Conservation (phyloP, 23 tunicate species). For the Corella eumyota region DNA sequence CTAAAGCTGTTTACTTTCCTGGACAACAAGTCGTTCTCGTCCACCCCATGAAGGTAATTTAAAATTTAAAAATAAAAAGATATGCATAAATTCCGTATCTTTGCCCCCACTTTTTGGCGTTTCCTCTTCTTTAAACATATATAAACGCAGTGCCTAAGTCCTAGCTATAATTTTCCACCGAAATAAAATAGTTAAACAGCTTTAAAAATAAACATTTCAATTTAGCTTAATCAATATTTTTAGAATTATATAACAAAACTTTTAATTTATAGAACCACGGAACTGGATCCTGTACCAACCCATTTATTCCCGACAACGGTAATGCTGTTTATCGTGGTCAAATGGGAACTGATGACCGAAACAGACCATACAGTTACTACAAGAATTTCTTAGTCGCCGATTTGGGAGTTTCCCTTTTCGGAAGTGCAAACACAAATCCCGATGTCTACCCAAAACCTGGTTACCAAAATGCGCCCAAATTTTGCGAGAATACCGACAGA, state of each 20-base stretch:
- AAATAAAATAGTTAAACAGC: too few species aligned
- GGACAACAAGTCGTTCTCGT: slow-evolving; percentile 95
- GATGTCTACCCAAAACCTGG: slow-evolving; percentile 69
- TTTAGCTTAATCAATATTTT: too few species aligned
- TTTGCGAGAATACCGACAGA: slow-evolving; percentile 71
- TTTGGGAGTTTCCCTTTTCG: slow-evolving; percentile 53
- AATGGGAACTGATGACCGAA: not conserved
- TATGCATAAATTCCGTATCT: too few species aligned
- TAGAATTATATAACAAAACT: too few species aligned
- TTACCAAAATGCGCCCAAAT: slow-evolving; percentile 64
- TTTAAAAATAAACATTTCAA: too few species aligned
- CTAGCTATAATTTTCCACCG: too few species aligned
- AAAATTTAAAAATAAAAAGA: not conserved
- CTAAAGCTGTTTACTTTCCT: slow-evolving; percentile 63
- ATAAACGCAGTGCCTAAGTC: too few species aligned
- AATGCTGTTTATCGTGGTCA: slow-evolving; percentile 39
- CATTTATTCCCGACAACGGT: slow-evolving; percentile 69
- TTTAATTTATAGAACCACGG: slow-evolving; percentile 78
- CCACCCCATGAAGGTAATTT: slow-evolving; percentile 93
- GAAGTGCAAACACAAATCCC: slow-evolving; percentile 10
- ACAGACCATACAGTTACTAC: not conserved
- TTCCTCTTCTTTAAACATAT: too few species aligned
- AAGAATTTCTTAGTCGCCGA: slow-evolving; percentile 22
- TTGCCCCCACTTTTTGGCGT: too few species aligned
- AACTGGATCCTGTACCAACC: slow-evolving; percentile 55